Evolutionary conservation across 2,113 vertebrate genomes (phyloP).

Genomic region (Silurus asotus): DNA sequence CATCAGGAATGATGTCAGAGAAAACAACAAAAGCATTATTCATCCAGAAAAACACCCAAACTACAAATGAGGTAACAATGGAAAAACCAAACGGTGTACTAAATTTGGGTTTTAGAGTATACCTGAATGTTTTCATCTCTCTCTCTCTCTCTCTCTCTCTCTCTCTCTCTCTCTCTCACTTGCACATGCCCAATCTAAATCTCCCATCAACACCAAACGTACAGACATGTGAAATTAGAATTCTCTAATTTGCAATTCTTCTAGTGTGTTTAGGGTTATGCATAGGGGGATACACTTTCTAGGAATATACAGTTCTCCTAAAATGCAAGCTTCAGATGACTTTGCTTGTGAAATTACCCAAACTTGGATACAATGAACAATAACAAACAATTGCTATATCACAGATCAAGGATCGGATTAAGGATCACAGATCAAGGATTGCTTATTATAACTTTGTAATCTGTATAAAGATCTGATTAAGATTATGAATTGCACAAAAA

Average conservation of each 20-base stretch:
- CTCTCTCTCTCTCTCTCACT: neutral
- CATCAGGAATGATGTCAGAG: conserved; percentile 20
- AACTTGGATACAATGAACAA: neutral
- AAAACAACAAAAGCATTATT: conserved; percentile 18
- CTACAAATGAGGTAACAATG: conserved; percentile 10
- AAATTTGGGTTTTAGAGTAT: conserved; percentile 12
- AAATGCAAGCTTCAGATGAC: neutral
- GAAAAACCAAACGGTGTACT: conserved; percentile 12
- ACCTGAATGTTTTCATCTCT: conserved; percentile 33
- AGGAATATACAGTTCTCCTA: neutral
- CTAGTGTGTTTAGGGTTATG: neutral
- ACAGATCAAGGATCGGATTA: too few species aligned
- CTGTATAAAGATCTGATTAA: neutral
- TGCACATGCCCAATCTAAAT: neutral
- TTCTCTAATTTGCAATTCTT: neutral
- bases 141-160: neutral
- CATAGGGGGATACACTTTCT: neutral
- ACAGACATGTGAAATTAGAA: neutral
- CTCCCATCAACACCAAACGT: neutral
- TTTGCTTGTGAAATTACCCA: neutral
- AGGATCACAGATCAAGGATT: neutral
- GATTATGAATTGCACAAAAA: neutral
- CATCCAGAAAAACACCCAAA: neutral
- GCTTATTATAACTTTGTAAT: neutral
- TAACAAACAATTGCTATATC: neutral